These are phyloP conservation scores for Halocaridina rubra DNA, from an alignment of 2,888 invertebrate genomes.

Conservation along the genomic window DNA sequence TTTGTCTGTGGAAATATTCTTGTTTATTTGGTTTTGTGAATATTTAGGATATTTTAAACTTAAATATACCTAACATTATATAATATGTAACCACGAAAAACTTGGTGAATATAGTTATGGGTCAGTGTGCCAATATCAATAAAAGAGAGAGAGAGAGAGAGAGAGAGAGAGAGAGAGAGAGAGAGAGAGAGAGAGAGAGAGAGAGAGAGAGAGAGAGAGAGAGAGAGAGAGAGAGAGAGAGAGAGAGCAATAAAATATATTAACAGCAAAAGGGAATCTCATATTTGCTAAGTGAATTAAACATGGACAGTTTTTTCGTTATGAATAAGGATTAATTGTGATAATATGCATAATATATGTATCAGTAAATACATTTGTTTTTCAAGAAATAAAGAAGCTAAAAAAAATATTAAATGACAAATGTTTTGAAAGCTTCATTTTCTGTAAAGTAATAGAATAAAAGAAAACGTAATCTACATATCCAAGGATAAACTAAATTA, in stretches of 20 bases:
- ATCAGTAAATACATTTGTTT: too few species aligned
- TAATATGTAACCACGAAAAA: neutral
- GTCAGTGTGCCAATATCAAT: neutral
- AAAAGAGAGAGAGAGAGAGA: neutral
- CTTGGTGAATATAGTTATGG: neutral
- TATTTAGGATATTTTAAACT: too few species aligned
- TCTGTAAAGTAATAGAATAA: too few species aligned
- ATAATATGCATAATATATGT: too few species aligned
- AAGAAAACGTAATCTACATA: too few species aligned
- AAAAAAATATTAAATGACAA: too few species aligned
- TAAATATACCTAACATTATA: neutral
- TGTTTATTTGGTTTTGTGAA: neutral
- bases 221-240: neutral
- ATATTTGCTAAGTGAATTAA: too few species aligned
- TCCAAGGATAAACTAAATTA: too few species aligned
- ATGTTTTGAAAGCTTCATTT: too few species aligned
- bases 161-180: conserved; percentile 28
- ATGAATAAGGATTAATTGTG: too few species aligned
- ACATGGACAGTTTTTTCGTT: too few species aligned
- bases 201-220: conserved; percentile 18
- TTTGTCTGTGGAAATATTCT: neutral
- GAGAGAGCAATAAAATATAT: neutral
- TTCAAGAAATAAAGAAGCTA: too few species aligned
- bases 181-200: conserved; percentile 22
- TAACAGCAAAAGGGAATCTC: neutral